Percentiles rank a stretch among this genome's conserved stretches.
These are phyloP conservation scores for Zeugodacus cucurbitae DNA, from an alignment of 1,140 invertebrate species.

Conservation along the genomic window DNA sequence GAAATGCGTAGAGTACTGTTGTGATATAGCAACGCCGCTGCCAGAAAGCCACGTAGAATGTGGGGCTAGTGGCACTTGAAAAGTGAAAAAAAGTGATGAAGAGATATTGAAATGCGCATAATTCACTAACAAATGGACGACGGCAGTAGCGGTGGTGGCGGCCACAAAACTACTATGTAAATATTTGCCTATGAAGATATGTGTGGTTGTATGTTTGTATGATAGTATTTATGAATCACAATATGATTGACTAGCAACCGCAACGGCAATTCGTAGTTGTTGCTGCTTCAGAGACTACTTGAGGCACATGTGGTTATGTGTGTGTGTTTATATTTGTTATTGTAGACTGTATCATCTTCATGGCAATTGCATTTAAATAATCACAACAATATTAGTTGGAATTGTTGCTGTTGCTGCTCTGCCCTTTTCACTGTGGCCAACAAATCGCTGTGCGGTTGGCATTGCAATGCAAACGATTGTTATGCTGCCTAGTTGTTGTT, in stretches of 20 bases:
- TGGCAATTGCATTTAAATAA: constrained; percentile 16
- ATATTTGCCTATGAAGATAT: neutral
- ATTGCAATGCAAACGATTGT: neutral
- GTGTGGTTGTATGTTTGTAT: neutral
- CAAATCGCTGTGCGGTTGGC: constrained; percentile 11
- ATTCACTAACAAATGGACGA: constrained; percentile 22
- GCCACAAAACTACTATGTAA: neutral
- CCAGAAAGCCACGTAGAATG: neutral
- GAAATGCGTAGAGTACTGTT: neutral
- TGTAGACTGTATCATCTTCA: neutral
- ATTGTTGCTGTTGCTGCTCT: constrained; percentile 25
- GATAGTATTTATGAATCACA: neutral
- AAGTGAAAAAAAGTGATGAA: neutral
- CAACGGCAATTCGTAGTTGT: neutral
- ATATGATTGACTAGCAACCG: neutral
- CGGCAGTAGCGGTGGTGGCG: too few species aligned
- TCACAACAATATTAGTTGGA: neutral
- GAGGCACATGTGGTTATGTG: neutral
- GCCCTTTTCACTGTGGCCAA: constrained; percentile 28
- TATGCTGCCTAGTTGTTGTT: neutral
- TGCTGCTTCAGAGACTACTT: neutral
- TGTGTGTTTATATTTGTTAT: too few species aligned
- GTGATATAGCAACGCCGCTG: neutral
- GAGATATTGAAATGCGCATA: constrained; percentile 37
- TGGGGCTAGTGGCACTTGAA: neutral